Evolutionary conservation across 1,140 invertebrate genomes (phyloP).

Genomic region (Procambarus clarkii): DNA sequence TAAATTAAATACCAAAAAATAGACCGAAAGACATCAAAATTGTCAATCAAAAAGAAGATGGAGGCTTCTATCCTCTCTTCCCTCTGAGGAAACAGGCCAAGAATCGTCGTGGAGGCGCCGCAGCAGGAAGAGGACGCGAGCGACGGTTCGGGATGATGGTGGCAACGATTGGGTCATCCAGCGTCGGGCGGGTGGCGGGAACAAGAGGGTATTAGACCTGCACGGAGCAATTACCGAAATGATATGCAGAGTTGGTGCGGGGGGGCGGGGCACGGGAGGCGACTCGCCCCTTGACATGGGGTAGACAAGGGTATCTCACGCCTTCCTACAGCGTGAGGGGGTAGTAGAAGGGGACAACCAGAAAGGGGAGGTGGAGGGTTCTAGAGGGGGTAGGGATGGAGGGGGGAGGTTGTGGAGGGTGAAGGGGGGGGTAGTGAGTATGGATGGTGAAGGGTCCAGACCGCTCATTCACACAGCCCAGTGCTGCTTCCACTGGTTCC

Average conservation of each 20-base stretch:
- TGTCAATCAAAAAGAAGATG: too few species aligned
- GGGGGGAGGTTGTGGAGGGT: not conserved
- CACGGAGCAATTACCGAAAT: slow-evolving; percentile 41
- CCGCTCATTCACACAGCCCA: not conserved
- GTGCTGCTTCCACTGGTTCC: not conserved
- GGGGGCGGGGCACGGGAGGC: not conserved
- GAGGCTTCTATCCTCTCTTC: too few species aligned
- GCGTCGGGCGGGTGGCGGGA: slow-evolving; percentile 6
- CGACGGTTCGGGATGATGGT: not conserved
- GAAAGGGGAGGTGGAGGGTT: not conserved
- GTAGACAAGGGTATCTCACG: not conserved
- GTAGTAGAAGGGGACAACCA: not conserved
- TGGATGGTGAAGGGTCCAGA: not conserved
- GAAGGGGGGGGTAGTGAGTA: too few species aligned
- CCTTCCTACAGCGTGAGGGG: not conserved
- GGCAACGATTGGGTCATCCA: slow-evolving; percentile 26
- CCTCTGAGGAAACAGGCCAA: not conserved
- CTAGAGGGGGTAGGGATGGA: not conserved
- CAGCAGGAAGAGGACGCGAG: not conserved
- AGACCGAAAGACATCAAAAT: not conserved
- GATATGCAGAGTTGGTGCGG: slow-evolving; percentile 16
- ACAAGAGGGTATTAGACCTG: slow-evolving; percentile 38
- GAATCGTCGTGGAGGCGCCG: too few species aligned
- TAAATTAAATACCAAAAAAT: too few species aligned
- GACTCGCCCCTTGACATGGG: not conserved